Percentiles rank a stretch among this genome's conserved stretches.
These are phyloP conservation scores for Agriopis marginaria DNA, from an alignment of 2,888 invertebrate genomes.

Conservation along the genomic window DNA sequence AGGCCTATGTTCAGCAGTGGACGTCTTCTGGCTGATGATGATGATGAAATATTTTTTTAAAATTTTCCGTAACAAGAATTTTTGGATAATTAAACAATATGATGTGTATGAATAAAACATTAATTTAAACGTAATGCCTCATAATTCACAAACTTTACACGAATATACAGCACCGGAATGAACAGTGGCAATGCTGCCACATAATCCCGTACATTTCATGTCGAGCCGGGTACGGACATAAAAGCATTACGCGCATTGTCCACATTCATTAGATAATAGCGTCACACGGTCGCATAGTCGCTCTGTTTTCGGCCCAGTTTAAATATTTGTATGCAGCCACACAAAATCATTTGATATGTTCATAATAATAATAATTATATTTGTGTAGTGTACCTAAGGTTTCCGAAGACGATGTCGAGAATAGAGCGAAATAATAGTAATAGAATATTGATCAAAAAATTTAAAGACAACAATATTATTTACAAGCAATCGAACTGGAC, in stretches of 20 bases:
- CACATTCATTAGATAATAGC: slow-evolving; percentile 37
- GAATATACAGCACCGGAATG: slow-evolving; percentile 5
- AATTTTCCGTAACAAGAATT: no score
- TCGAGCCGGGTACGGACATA: slow-evolving; percentile 11
- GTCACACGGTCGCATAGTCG: slow-evolving; percentile 17
- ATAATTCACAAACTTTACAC: not conserved
- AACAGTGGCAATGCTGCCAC: slow-evolving; percentile 17
- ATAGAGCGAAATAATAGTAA: no score
- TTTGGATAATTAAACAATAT: no score
- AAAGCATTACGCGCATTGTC: slow-evolving; percentile 35
- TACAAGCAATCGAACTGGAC: no score
- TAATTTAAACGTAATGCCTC: not conserved
- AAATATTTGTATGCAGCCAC: not conserved
- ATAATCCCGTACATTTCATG: slow-evolving; percentile 25
- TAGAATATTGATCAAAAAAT: no score
- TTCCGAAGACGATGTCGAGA: no score
- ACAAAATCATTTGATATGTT: not conserved
- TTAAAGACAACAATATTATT: no score
- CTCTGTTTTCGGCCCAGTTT: slow-evolving; percentile 6
- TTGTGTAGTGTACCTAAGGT: no score
- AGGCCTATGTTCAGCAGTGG: no score
- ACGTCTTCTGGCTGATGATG: no score
- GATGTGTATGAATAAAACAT: not conserved
- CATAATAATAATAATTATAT: not conserved
- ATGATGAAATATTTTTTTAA: no score